phyloP scores from a whole-genome alignment of 2,113 vertebrate species.

The Burhinus bistriatus region DNA sequence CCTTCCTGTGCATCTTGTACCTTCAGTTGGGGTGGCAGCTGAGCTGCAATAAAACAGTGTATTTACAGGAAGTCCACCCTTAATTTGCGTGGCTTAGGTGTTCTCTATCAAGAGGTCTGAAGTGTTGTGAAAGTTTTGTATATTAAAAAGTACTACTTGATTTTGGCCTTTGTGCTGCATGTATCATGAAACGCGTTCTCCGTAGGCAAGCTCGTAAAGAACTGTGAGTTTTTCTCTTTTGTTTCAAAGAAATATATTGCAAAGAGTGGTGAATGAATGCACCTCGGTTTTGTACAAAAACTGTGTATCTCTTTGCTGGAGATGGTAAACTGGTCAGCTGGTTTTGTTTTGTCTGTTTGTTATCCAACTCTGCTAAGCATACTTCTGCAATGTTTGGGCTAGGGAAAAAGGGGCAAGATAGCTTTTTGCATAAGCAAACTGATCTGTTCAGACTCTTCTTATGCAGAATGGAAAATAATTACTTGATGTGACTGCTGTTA shows the following conservation, averaged over 20 bases:
- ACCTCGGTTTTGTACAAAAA: not conserved
- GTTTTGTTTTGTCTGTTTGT: conserved; percentile 36
- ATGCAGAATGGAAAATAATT: not conserved
- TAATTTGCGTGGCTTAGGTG: not conserved
- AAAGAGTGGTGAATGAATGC: not conserved
- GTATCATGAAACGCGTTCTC: not conserved
- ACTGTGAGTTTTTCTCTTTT: not conserved
- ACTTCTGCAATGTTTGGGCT: not conserved
- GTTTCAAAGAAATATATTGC: not conserved
- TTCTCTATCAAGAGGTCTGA: not conserved
- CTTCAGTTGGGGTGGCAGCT: not conserved
- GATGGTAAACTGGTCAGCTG: not conserved
- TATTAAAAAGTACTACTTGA: not conserved
- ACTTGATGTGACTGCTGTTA: not conserved
- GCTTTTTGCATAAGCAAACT: not conserved
- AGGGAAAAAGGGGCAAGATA: not conserved
- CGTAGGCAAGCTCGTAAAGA: not conserved
- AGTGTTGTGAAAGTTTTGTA: not conserved
- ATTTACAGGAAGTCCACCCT: not conserved
- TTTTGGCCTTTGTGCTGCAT: not conserved
- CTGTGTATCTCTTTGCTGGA: not conserved
- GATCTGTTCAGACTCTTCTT: not conserved
- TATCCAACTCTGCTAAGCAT: not conserved
- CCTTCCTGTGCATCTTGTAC: not conserved
- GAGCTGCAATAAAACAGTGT: not conserved